Evolutionary conservation across 2,888 invertebrate species (phyloP).

Genomic region (Heliconius cydno): DNA sequence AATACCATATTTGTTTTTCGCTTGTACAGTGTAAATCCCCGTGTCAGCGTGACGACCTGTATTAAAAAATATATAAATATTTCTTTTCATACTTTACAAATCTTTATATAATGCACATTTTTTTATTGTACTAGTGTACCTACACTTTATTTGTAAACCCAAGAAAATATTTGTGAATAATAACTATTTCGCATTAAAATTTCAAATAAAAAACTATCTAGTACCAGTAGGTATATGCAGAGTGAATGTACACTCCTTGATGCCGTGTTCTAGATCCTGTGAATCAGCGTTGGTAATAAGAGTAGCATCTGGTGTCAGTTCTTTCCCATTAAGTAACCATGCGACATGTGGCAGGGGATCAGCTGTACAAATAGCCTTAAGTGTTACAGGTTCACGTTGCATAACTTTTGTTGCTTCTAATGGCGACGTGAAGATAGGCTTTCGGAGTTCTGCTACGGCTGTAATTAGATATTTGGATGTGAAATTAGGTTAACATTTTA

Average conservation of each 20-base stretch:
- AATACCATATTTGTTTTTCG: conserved; percentile 92
- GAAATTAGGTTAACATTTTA: neutral
- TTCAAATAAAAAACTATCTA: conserved; percentile 28
- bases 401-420: conserved; percentile 87
- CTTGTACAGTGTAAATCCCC: conserved; percentile 91
- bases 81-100: neutral
- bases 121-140: neutral
- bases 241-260: conserved; percentile 92
- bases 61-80: neutral
- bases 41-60: conserved; percentile 88
- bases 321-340: conserved; percentile 91
- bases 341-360: conserved; percentile 94
- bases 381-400: conserved; percentile 86
- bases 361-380: conserved; percentile 91
- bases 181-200: neutral
- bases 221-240: conserved; percentile 89
- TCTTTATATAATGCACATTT: neutral
- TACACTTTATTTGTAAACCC: neutral
- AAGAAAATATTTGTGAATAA: neutral
- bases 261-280: conserved; percentile 87
- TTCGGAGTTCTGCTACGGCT: conserved; percentile 91
- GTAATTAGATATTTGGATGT: conserved; percentile 25
- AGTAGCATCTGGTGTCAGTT: conserved; percentile 86
- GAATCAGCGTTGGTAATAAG: conserved; percentile 85
- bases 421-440: conserved; percentile 88